Evolutionary conservation across 2,113 vertebrate genomes (phyloP), one percentile per base, ranked within the genome.

Genomic region (Syrrhaptes paradoxus): DNA sequence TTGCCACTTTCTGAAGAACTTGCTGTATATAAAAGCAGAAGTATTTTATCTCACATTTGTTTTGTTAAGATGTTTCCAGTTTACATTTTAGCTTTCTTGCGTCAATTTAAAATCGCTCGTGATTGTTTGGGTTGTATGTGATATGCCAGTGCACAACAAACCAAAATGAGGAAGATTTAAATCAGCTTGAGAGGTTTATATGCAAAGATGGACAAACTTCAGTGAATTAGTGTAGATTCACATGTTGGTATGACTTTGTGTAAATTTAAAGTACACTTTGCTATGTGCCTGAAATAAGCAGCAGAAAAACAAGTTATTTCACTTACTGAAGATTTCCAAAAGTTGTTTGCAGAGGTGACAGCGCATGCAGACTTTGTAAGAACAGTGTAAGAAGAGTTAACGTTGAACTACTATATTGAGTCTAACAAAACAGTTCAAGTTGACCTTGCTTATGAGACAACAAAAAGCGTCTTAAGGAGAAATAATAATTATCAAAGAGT

Each of bases 401-500:
- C 21, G 0, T n/a, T 89, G 95, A 77, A 66, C 95, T 91, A 15
- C 13, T 49, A 32, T 91, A 83, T 0, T 4, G 49, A 84, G 75
- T 63, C 70, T 57, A 78, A 91, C 82, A 79, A 95, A 85, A 46
- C 79, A 92, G 96, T 97, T 97, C 95, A 95, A 76, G 89, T 70
- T 97, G 97, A 97, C 96, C 97, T 97, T 89, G 62, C 85, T 77
- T 94, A 92, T 58, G 73, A 96, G 95, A 92, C 94, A 96, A 95
- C 97, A 94, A 51, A 97, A 96, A 94, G 93, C 79, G 93, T 97
- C 97, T 96, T 96, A 96, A 97, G 89, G 95, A 97, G 97, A 97
- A 97, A 97, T 87, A 95, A 81, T 89, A 95, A 94, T 97, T 97
- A 97, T 96, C 93, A 85, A 94, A 97, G 94, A 96, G 94, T 76